Evolutionary conservation across 2,888 invertebrate genomes (phyloP), one percentile per base, ranked within the genome.

Genomic region (Netelia inedita): DNA sequence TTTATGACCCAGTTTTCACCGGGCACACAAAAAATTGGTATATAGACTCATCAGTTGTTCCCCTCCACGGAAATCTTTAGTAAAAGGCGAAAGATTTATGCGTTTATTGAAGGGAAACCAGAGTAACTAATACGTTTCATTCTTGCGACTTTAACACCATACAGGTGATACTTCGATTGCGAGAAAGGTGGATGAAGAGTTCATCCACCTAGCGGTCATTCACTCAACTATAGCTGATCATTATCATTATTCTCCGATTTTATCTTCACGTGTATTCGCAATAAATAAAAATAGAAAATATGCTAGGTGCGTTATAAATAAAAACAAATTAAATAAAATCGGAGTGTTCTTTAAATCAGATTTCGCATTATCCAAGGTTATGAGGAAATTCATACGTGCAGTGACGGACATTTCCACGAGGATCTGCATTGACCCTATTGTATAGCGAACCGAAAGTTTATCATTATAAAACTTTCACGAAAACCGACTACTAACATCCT

Each of bases 41-140:
- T 72, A 81, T 85, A 82, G 85, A 85, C 82, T 79, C 82, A 85
- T 85, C 91, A 89, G 85, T 86, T 92, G 92, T 90, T 91, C 92
- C 91, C 91, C 92, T 91, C 91, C 93, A 93, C 93, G 92, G 93
- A 93, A 93, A 94, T 94, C 94, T 94, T 94, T 94, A 94, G 94
- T 94, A 94, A 94, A 94, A 94, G 94, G 94, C 94, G 94, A 94
- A 94, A 94, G 94, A 94, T 94, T 94, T 94, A 93, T 93, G 85
- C 94, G 94, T 91, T 85, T 89, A 19, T 89, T 94, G 94, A 93
- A 94, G 93, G 93, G 93, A 94, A 91, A 91, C 92, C 92, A 91
- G 93, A 93, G 92, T 35, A 57, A 65, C 71, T 53, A 21, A 28
- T 1, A 1, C 10, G 6, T 10, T 6, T n/a, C 19, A 10, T 16